Conservation (phyloP, 2,797 vertebrate species). For the Echiichthys vipera region DNA sequence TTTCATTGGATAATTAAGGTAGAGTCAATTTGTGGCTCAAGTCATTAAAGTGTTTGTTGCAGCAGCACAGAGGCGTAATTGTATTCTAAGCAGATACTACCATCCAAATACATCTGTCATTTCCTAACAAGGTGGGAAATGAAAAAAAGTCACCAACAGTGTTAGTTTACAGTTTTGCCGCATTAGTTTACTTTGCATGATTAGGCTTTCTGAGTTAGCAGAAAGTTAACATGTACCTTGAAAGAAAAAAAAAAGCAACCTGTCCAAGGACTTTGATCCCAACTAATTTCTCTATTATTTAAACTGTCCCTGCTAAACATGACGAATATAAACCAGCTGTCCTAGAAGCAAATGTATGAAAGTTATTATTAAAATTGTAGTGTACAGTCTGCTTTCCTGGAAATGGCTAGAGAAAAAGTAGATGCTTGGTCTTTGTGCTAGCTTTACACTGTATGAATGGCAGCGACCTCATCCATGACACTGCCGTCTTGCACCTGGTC, state of each 20-base stretch:
- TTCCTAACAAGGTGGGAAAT: conserved; percentile 11
- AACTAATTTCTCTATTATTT: neutral
- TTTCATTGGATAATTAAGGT: conserved; percentile 25
- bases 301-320: neutral
- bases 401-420: conserved; percentile 26
- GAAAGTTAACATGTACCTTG: no score
- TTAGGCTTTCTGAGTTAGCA: neutral
- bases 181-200: neutral
- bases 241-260: conserved; percentile 4
- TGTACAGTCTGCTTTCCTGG: neutral
- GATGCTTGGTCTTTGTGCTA: conserved; percentile 16
- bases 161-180: neutral
- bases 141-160: neutral
- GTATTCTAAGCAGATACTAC: conserved; percentile 8
- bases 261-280: neutral
- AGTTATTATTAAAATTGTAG: neutral
- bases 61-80: neutral
- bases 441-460: conserved; percentile 49
- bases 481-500: conserved; percentile 47
- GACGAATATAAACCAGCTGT: neutral
- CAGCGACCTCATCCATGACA: conserved; percentile 47
- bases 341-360: neutral
- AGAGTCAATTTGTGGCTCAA: conserved; percentile 8
- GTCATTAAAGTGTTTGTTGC: conserved; percentile 11
- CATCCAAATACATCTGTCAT: conserved; percentile 20